Conservation (phyloP, 2,113 vertebrate species). For the Monarcha castaneiventris region DNA sequence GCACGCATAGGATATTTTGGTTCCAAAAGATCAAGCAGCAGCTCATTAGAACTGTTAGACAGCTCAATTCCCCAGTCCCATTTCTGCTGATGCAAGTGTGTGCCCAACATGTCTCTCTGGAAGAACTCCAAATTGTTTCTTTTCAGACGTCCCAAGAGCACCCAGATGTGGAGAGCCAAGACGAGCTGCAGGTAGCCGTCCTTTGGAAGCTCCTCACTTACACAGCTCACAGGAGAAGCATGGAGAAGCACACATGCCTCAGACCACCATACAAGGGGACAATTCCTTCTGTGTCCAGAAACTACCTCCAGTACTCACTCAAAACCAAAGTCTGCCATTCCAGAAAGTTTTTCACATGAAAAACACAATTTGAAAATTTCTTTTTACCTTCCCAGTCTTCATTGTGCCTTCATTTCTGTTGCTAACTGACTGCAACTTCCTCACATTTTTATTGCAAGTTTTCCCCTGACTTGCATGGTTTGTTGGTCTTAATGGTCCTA, state of each 20-base stretch:
- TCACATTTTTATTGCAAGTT: background rate
- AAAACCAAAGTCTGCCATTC: background rate
- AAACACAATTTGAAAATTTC: background rate
- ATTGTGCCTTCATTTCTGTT: background rate
- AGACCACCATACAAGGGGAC: background rate
- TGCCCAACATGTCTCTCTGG: accelerated
- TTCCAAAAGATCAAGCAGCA: background rate
- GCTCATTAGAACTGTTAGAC: background rate
- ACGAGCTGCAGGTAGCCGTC: background rate
- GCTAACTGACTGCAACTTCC: background rate
- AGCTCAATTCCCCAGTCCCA: background rate
- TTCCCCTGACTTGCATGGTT: background rate
- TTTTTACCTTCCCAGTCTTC: background rate
- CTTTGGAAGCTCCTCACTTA: background rate
- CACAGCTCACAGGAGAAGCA: background rate
- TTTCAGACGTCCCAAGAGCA: background rate
- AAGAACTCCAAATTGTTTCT: background rate
- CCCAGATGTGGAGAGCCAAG: background rate
- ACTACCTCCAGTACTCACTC: background rate
- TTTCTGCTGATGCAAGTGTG: accelerated
- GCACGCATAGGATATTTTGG: background rate
- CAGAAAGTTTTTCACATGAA: background rate
- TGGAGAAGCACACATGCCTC: accelerated
- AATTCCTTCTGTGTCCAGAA: background rate
- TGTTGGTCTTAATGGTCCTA: background rate